A percentile compares a stretch with the other conserved stretches of the same genome.
These are phyloP conservation scores for Phyllostomus discolor DNA, from an alignment of 2,113 vertebrate genomes.

Conservation along the genomic window DNA sequence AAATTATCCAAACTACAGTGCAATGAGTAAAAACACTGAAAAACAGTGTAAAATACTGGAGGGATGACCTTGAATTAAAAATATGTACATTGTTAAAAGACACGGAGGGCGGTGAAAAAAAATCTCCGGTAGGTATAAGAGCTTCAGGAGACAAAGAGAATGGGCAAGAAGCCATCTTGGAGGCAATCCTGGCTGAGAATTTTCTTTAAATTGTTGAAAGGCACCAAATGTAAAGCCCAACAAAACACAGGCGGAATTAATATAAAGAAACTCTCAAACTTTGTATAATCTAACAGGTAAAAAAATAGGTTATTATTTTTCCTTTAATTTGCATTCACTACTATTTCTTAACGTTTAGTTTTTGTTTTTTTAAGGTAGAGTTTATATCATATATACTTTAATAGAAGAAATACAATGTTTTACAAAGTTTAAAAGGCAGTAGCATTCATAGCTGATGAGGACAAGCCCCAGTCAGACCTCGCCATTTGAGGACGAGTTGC, in stretches of 20 bases:
- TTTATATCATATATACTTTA: too few relatives aligned
- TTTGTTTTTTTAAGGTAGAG: too few relatives aligned
- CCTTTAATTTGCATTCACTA: too few relatives aligned
- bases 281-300: too few relatives aligned
- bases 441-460: not conserved
- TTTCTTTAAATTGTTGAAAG: slow-evolving; percentile 11
- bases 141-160: not conserved
- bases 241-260: not conserved
- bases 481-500: not conserved
- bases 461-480: not conserved
- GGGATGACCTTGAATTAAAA: not conserved
- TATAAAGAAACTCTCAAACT: not conserved
- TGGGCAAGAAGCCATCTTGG: not conserved
- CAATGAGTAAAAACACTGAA: not conserved
- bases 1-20: not conserved
- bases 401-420: too few relatives aligned
- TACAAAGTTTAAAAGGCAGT: not conserved
- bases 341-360: too few relatives aligned
- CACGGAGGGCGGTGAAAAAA: not conserved
- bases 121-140: not conserved
- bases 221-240: not conserved
- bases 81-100: not conserved
- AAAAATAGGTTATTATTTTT: too few relatives aligned
- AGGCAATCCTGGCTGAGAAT: not conserved
- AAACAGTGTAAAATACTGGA: not conserved